Evolutionary conservation across 2,888 invertebrate genomes (phyloP).

Genomic region (Liposcelis brunnea): DNA sequence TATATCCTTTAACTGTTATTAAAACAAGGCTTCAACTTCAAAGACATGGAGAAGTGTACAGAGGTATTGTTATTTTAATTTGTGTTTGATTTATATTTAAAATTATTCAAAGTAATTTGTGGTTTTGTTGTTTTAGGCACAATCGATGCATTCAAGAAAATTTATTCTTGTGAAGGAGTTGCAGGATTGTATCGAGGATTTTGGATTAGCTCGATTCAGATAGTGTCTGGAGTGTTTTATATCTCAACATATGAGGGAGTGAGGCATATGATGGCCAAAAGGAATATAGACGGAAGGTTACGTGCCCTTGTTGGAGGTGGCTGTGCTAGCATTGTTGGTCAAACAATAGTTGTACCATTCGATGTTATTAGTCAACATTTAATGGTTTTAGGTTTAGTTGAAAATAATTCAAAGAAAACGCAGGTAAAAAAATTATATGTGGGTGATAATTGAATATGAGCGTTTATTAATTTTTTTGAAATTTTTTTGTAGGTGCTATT

Average conservation of each 20-base stretch:
- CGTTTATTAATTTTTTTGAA: neutral
- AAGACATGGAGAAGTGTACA: slow-evolving; percentile 63
- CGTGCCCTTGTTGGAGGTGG: slow-evolving; percentile 79
- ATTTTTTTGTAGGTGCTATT: slow-evolving; percentile 31
- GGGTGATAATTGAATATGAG: neutral
- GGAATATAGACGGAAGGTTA: slow-evolving; percentile 43
- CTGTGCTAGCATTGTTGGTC: slow-evolving; percentile 79
- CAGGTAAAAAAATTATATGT: slow-evolving; percentile 5
- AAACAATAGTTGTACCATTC: slow-evolving; percentile 90
- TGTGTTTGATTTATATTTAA: neutral
- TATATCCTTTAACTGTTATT: slow-evolving; percentile 85
- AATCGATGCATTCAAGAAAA: slow-evolving; percentile 77
- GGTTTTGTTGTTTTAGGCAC: slow-evolving; percentile 34
- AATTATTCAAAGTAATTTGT: neutral
- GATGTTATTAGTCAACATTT: slow-evolving; percentile 93
- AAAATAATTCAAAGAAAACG: slow-evolving; percentile 6
- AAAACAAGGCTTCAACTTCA: slow-evolving; percentile 88
- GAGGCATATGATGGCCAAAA: slow-evolving; percentile 54
- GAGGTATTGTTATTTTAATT: slow-evolving; percentile 31
- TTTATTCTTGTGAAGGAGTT: slow-evolving; percentile 66
- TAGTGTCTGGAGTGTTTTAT: slow-evolving; percentile 73
- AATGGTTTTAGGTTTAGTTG: slow-evolving; percentile 69
- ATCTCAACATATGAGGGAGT: slow-evolving; percentile 89
- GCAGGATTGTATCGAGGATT: slow-evolving; percentile 85
- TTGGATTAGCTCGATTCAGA: slow-evolving; percentile 83